A percentile compares a stretch with the other conserved stretches of the same genome.
phyloP scores from a whole-genome alignment of 2,888 invertebrate species.

The Blera fallax region DNA sequence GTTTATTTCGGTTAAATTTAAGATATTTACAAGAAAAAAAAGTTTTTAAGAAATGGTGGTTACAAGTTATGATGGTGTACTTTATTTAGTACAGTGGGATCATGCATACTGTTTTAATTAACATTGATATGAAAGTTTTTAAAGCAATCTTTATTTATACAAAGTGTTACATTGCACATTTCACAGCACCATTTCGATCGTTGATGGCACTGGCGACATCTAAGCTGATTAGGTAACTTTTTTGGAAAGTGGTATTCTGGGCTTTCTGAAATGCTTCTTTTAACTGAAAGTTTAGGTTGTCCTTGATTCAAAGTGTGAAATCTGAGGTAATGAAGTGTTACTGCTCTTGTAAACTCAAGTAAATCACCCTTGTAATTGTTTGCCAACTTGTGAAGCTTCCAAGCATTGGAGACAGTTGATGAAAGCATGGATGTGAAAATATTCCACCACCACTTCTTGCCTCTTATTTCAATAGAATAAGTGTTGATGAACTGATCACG shows the following conservation, averaged over 20 bases:
- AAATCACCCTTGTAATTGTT: neutral
- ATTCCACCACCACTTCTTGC: constrained; percentile 67
- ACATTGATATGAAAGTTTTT: no score
- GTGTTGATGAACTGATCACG: constrained; percentile 14
- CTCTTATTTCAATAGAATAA: constrained; percentile 47
- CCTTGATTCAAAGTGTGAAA: constrained; percentile 34
- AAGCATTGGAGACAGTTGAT: constrained; percentile 17
- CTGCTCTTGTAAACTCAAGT: neutral
- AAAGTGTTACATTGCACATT: constrained; percentile 39
- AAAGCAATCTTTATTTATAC: neutral
- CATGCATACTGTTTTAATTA: no score
- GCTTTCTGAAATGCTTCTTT: constrained; percentile 25
- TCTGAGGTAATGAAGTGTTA: constrained; percentile 46
- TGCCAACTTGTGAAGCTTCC: constrained; percentile 15
- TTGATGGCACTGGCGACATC: constrained; percentile 2
- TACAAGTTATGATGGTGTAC: no score
- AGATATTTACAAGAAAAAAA: no score
- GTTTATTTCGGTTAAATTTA: no score
- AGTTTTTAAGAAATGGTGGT: no score
- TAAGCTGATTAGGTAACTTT: no score
- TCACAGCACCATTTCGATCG: constrained; percentile 62
- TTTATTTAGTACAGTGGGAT: no score
- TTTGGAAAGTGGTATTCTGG: constrained; percentile 42
- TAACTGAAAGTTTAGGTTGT: constrained; percentile 22
- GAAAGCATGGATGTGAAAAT: constrained; percentile 8